Base-by-base conservation (phyloP, 2,113 vertebrate species). In the Phylloscopus whistleri region DNA sequence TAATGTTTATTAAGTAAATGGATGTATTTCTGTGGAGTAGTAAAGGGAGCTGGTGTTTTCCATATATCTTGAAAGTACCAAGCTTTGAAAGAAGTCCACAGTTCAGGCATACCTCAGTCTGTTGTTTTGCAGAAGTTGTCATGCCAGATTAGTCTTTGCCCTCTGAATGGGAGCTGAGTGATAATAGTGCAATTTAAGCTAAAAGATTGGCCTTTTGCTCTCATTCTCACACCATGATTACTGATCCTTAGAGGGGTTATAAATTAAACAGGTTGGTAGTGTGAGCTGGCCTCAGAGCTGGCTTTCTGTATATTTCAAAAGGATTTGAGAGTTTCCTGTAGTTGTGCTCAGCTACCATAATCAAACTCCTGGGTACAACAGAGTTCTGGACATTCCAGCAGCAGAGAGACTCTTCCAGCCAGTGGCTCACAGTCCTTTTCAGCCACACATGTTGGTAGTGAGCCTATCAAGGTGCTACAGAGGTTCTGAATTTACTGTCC, bases 181-280 rank as follows among this genome's bases (percentile, higher is more conserved):
- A 97, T 92, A 82, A 96, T 97, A 90, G 84, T 92, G 97, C 94
- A 96, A 97, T 97, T 96, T 96, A 96, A 85, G 85, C 85, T 84
- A 93, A 95, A 93, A 95, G 78, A 93, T 72, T 95, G 95, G 44
- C 79, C 89, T 94, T 94, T 94, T 95, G 96, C 94, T 90, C 94
- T 93, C 96, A 90, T 92, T 96, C 84, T 96, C 94, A 92, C 95
- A 60, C 90, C 35, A 51, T 2, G 90, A 69, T 91, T 86, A 87
- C 79, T 35, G 73, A 69, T 90, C 87, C 73, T 93, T 93, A 80
- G 75, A 75, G 46, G 68, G 91, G 97, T 98, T 98, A 97, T 96
- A 97, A 90, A 98, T 98, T 98, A 98, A 98, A 93, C 97, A 77
- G 79, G n/a, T 16, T 87, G 88, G 63, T 90, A 84, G 84, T 37